Evolutionary conservation across 1,140 invertebrate species (phyloP).

Genomic region (Apis dorsata): DNA sequence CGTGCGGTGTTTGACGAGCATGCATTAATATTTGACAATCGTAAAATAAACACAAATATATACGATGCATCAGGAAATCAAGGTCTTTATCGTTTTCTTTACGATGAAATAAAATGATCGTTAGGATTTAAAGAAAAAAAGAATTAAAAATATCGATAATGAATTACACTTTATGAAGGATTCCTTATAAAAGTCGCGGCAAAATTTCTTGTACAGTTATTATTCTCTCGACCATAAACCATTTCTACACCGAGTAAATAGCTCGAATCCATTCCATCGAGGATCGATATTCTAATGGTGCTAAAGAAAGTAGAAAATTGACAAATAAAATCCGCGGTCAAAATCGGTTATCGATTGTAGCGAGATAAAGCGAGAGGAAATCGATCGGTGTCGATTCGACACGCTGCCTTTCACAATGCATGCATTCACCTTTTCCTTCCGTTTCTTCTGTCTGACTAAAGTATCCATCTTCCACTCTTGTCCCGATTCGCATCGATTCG

Average conservation of each 20-base stretch:
- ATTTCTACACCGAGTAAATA: neutral
- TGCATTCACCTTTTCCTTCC: neutral
- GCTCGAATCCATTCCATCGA: neutral
- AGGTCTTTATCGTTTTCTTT: no score
- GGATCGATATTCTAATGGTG: neutral
- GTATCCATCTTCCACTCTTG: conserved; percentile 10
- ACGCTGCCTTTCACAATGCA: conserved; percentile 58
- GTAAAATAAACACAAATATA: no score
- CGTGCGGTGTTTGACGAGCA: no score
- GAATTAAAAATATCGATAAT: no score
- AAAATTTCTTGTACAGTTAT: no score
- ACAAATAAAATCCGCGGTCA: conserved; percentile 22
- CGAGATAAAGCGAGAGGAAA: conserved; percentile 53
- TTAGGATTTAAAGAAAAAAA: no score
- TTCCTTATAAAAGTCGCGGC: no score
- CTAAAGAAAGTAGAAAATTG: neutral
- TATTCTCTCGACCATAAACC: no score
- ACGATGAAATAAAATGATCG: no score
- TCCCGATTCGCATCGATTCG: neutral
- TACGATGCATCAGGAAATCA: no score
- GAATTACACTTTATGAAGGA: no score
- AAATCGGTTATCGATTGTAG: conserved; percentile 54
- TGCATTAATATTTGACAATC: no score
- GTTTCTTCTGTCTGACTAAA: neutral
- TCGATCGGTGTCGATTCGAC: conserved; percentile 55